Conservation (phyloP, 2,113 vertebrate species). For the Ceyx margarethae region DNA sequence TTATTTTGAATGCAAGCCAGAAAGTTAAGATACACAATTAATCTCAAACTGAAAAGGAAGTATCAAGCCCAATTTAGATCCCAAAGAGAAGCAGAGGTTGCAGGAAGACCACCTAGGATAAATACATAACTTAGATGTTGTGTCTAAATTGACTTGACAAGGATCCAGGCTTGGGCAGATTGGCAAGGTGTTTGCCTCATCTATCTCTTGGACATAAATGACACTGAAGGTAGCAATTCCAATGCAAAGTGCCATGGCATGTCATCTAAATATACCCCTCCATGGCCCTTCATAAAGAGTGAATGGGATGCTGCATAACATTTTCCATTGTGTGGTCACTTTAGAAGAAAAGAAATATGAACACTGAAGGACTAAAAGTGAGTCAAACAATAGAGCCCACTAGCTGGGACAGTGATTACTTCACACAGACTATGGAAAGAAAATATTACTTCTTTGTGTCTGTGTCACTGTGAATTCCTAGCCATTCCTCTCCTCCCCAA, state of each 20-base stretch:
- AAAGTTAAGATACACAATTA: not conserved
- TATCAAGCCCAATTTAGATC: not conserved
- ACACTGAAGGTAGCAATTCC: not conserved
- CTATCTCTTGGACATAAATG: not conserved
- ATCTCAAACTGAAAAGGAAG: not conserved
- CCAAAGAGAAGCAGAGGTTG: not conserved
- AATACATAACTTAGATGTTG: not conserved
- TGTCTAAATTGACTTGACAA: not conserved
- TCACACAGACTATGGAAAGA: not conserved
- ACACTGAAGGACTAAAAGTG: not conserved
- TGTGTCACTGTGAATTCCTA: not conserved
- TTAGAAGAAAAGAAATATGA: not conserved
- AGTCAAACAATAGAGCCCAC: not conserved
- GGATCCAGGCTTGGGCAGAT: not conserved
- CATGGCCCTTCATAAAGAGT: not conserved
- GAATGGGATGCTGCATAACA: not conserved
- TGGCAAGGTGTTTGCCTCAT: not conserved
- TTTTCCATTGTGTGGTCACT: not conserved
- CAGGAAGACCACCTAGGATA: not conserved
- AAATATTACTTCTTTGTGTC: not conserved
- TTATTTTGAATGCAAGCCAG: slow-evolving; percentile 16
- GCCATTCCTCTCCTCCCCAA: not conserved
- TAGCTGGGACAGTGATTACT: not conserved
- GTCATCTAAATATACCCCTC: not conserved
- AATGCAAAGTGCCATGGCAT: not conserved